Evolutionary conservation across 2,888 invertebrate species (phyloP), one percentile per base, ranked within the genome.

Genomic region (Homarus gammarus): DNA sequence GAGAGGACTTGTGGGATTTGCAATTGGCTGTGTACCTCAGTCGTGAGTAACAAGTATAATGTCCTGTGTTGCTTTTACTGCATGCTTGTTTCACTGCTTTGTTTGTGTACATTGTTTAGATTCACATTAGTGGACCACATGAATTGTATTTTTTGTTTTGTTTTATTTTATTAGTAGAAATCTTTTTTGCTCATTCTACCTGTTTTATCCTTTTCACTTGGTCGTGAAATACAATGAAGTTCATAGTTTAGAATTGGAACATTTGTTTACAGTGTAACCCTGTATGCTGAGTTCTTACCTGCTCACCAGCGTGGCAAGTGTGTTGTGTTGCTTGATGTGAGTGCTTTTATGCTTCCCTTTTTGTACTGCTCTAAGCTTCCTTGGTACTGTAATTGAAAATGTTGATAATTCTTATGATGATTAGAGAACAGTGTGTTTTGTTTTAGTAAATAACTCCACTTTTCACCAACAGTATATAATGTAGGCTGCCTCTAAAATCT

Each of bases 11-110:
- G 98, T 98, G 18, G 99, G 99, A 73, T 98, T 99, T 94, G 98
- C 98, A 33, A 98, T 99, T 93, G 99, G 99, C 92, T 98, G 99
- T 93, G 98, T 98, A 61, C 98, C 99, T 84, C 99, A 99, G 94
- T 98, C 98, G 98, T 98, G 95, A 96, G 97, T 96, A 40, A 82
- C 15, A 36, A 33, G 36, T 83, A 40, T 12, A 33, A 31, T 38
- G 18, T 10, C 18, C 38, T 44, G 27, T 81, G 1, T 8, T 61
- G 2, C 12, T 8, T 77, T 6, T 61, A 22, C 18, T 61, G 51
- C 22, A 36, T 18, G 33, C 3, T 36, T 0, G 18, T 81, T 33
- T 81, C 61, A 22, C 44, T 81, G 51, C 36, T 75, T 75, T 40
- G 75, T 31, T 27, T 75, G 44, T 44, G 15, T 3, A 2, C 27